A percentile compares a stretch with the other conserved stretches of the same genome.
These are phyloP conservation scores for Oncorhynchus gorbuscha DNA, from an alignment of 2,113 vertebrate species.

Conservation along the genomic window DNA sequence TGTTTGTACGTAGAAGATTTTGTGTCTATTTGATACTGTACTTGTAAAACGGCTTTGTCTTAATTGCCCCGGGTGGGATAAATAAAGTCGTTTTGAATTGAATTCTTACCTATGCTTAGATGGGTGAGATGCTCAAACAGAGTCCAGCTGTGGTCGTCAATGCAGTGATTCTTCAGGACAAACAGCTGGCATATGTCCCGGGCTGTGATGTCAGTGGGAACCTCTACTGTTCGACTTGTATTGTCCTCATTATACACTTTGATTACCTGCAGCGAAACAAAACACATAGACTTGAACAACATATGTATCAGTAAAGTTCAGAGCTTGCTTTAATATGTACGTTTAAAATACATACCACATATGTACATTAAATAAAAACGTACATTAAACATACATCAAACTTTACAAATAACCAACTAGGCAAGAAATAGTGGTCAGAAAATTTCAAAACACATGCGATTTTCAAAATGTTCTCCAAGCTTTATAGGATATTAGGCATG, in stretches of 20 bases:
- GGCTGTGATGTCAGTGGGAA: constrained; percentile 89
- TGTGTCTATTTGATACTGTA: neutral
- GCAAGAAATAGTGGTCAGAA: neutral
- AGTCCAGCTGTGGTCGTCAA: constrained; percentile 95
- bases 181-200: constrained; percentile 92
- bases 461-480: neutral
- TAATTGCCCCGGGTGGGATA: too few relatives aligned
- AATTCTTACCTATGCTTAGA: constrained; percentile 81
- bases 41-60: too few relatives aligned
- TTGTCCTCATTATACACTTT: constrained; percentile 96
- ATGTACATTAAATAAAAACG: too few relatives aligned
- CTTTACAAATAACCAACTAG: too few relatives aligned
- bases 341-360: too few relatives aligned
- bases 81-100: too few relatives aligned
- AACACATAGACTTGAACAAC: constrained; percentile 12
- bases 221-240: constrained; percentile 89
- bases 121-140: constrained; percentile 86
- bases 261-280: constrained; percentile 81
- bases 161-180: constrained; percentile 90
- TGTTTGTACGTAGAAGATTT: too few relatives aligned
- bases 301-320: neutral
- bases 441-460: neutral
- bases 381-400: too few relatives aligned
- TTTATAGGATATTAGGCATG: neutral
- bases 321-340: neutral